These are phyloP conservation scores for Talpa occidentalis DNA, from an alignment of 2,113 vertebrate species.

Conservation along the genomic window DNA sequence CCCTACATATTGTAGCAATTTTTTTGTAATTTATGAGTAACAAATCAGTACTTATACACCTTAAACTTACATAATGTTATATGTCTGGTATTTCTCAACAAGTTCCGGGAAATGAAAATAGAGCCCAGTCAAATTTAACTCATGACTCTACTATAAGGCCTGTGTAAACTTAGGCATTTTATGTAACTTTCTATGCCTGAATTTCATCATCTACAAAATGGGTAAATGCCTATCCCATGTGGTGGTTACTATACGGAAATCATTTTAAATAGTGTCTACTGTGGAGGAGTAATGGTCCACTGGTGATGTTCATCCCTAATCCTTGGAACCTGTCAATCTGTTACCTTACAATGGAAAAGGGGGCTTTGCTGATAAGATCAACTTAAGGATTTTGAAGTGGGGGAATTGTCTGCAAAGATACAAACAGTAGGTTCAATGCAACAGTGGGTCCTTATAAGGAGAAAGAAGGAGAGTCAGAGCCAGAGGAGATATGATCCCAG, in stretches of 20 bases:
- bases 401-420: background rate
- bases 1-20: too few relatives aligned
- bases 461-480: background rate
- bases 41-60: background rate
- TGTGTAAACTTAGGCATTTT: background rate
- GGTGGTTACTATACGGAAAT: background rate
- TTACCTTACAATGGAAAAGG: background rate
- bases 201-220: slow-evolving; percentile 6
- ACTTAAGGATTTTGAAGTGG: background rate
- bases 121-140: background rate
- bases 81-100: background rate
- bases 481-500: background rate
- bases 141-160: background rate
- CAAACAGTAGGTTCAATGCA: background rate
- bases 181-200: background rate
- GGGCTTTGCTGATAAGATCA: background rate
- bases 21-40: background rate
- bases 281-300: background rate
- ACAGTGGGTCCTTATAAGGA: background rate
- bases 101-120: background rate
- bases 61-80: background rate
- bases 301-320: background rate
- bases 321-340: background rate
- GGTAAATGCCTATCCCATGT: background rate
- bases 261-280: background rate